These are phyloP conservation scores for Drosophila emarginata DNA, from an alignment of 2,888 invertebrate species.

Conservation along the genomic window DNA sequence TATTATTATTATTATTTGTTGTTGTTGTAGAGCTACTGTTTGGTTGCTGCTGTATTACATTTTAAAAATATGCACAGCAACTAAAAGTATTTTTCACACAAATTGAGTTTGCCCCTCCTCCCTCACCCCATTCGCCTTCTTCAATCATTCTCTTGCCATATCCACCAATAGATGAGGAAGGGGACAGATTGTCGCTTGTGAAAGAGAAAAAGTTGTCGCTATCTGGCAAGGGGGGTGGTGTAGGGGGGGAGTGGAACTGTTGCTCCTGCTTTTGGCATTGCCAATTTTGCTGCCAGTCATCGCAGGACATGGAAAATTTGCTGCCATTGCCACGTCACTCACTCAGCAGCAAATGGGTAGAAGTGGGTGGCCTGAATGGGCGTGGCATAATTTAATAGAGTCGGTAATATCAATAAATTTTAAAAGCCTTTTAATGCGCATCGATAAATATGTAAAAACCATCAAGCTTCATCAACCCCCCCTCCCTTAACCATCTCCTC, in stretches of 20 bases:
- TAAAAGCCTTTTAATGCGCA: constrained; percentile 77
- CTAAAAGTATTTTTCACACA: constrained; percentile 74
- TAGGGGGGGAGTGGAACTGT: not conserved
- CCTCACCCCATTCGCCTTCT: not conserved
- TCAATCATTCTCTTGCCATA: constrained; percentile 1
- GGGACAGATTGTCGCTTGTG: not conserved
- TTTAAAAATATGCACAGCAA: constrained; percentile 65
- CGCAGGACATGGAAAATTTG: constrained; percentile 73
- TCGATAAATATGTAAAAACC: constrained; percentile 63
- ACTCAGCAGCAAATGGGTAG: constrained; percentile 28
- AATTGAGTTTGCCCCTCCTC: constrained; percentile 64
- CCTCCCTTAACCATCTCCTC: not conserved
- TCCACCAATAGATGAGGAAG: not conserved
- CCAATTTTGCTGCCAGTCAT: constrained; percentile 76
- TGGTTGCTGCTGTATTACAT: constrained; percentile 48
- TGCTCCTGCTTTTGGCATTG: constrained; percentile 67
- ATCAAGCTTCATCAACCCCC: constrained; percentile 42
- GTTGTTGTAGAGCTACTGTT: not conserved
- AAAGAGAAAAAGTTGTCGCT: constrained; percentile 37
- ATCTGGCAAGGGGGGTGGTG: not conserved
- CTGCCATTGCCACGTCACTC: constrained; percentile 73
- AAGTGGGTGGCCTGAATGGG: not conserved
- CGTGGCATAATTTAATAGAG: constrained; percentile 76
- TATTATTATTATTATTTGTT: not conserved
- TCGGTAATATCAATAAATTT: constrained; percentile 77